These are phyloP conservation scores for Pseudochirops cupreus DNA, from an alignment of 2,797 vertebrate genomes.

Conservation along the genomic window DNA sequence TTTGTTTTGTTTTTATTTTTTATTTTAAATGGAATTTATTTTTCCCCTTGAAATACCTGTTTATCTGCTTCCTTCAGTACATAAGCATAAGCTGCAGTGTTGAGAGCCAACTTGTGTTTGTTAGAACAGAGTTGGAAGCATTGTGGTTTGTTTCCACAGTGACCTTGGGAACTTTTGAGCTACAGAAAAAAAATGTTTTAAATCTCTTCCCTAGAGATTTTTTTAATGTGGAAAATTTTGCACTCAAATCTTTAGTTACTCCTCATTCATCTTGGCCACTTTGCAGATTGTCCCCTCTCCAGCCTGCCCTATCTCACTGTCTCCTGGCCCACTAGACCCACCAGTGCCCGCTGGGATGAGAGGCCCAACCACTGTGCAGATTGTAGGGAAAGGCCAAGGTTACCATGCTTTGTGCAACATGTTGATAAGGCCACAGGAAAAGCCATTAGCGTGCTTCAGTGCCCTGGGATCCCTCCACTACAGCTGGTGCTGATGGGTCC, in stretches of 20 bases:
- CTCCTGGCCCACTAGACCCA: constrained; percentile 79
- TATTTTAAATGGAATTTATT: constrained; percentile 45
- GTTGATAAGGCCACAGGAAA: constrained; percentile 88
- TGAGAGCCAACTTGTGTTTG: constrained; percentile 45
- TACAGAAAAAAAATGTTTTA: constrained; percentile 61
- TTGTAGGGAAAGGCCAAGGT: constrained; percentile 80
- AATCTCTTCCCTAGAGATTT: constrained; percentile 57
- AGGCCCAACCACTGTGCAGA: constrained; percentile 82
- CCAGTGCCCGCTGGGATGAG: constrained; percentile 81
- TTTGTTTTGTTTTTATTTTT: constrained; percentile 54
- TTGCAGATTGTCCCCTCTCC: constrained; percentile 77
- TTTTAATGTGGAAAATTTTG: constrained; percentile 76
- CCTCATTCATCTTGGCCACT: constrained; percentile 76
- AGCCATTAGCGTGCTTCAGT: constrained; percentile 80
- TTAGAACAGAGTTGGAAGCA: constrained; percentile 51
- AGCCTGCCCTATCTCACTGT: constrained; percentile 80
- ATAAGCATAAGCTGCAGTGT: background rate
- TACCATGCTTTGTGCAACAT: constrained; percentile 83
- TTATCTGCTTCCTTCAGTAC: constrained; percentile 53
- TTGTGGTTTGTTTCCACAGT: constrained; percentile 69
- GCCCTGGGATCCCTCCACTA: constrained; percentile 82
- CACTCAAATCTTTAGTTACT: constrained; percentile 68
- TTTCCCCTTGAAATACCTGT: constrained; percentile 28
- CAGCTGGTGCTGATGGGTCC: constrained; percentile 79
- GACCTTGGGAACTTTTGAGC: constrained; percentile 63